Base-by-base conservation (phyloP, 2,113 vertebrate genomes). In the Mesitornis unicolor region DNA sequence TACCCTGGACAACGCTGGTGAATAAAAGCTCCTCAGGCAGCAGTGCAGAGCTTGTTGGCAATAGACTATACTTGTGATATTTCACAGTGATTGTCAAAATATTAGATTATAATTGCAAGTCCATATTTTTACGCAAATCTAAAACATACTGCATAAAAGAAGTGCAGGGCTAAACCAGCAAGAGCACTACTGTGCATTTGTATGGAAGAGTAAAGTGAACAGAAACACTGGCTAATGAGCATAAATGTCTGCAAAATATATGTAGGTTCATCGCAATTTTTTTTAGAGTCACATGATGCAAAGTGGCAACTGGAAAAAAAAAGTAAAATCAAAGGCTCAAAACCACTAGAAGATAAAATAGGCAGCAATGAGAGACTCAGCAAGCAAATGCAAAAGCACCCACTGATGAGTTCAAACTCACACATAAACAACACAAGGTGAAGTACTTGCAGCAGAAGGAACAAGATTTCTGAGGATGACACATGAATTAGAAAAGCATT, bases 401-500 rank as follows among this genome's bases (percentile, higher is more conserved):
- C 67, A 18, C 12, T 40, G 25, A 6, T 33, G 48, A 43, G 19
- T 53, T 61, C 43, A 22, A 74, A 35, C 40, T 71, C 76, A 26
- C 48, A 47, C 19, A 19, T 10, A 59, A 64, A 16, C 47, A 64
- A 40, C 47, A 35, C 1, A 3, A 64, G 26, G 31, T 80, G 51
- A 93, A 91, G 61, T 2, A 89, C 71, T 4, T 70, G 64, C 73
- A 81, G 73, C 68, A 84, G 83, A 80, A 83, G 81, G 42, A 91
- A 31, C 50, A 68, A 13, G 82, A 89, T 74, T 78, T 60, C 70
- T 51, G 14, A 35, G 60, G 21, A 76, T 90, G 90, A 96, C 83
- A 94, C 88, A 94, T 1, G 14, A 84, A 68, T 90, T 71, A 93
- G 83, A 88, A 87, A 96, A 87, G 43, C 53, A 68, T 84, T 88